Percentiles rank a stretch among this genome's conserved stretches.
These are phyloP conservation scores for Caenorhabditis angaria DNA, from an alignment of 2,888 invertebrate species.

Conservation along the genomic window DNA sequence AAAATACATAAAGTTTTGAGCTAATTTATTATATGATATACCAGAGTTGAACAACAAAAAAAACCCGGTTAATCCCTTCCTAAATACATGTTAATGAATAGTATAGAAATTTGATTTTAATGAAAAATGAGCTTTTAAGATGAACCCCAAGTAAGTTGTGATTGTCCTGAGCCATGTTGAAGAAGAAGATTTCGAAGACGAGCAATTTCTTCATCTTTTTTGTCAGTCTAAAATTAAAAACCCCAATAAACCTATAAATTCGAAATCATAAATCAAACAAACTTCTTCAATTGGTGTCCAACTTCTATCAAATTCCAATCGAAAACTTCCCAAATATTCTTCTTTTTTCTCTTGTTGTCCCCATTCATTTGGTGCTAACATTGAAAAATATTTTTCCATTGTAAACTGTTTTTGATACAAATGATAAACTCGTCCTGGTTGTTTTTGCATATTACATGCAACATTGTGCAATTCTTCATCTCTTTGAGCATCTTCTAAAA, in stretches of 20 bases:
- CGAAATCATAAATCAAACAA: background rate
- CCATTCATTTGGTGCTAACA: conserved; percentile 84
- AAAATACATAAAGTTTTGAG: background rate
- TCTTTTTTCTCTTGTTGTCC: conserved; percentile 77
- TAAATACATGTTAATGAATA: background rate
- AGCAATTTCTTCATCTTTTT: conserved; percentile 38
- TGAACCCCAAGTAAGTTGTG: conserved; percentile 26
- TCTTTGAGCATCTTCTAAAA: conserved; percentile 76
- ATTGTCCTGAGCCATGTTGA: conserved; percentile 8
- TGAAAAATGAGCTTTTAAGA: background rate
- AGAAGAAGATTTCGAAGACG: conserved; percentile 30
- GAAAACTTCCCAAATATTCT: conserved; percentile 79
- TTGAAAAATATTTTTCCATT: conserved; percentile 78
- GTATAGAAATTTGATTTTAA: background rate
- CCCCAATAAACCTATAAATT: background rate
- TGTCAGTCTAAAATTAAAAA: conserved; percentile 9
- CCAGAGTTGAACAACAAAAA: background rate
- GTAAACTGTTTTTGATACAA: conserved; percentile 76
- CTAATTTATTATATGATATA: background rate
- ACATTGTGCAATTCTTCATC: conserved; percentile 79
- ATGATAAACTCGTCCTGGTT: conserved; percentile 81
- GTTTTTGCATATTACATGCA: conserved; percentile 82
- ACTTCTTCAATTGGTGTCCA: conserved; percentile 77
- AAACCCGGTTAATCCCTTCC: conserved; percentile 2
- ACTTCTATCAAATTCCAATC: conserved; percentile 80